Evolutionary conservation across 2,888 invertebrate species (phyloP).

Genomic region (Sepioteuthis lessoniana): DNA sequence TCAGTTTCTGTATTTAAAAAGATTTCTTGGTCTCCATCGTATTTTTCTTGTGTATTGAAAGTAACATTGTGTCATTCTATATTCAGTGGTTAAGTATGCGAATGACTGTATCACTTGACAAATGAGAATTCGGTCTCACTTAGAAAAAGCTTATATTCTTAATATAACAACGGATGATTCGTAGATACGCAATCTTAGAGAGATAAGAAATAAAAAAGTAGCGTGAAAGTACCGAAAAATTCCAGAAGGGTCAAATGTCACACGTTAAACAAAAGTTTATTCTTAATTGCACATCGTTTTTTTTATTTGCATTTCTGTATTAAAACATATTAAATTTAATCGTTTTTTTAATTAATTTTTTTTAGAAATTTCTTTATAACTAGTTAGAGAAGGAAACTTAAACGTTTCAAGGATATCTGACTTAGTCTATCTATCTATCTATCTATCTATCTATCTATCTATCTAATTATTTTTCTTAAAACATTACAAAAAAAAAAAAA

Average conservation of each 20-base stretch:
- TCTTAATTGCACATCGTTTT: neutral
- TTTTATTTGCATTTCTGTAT: too few relatives aligned
- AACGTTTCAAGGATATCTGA: too few relatives aligned
- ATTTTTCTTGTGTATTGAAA: neutral
- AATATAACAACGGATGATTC: neutral
- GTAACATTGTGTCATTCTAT: neutral
- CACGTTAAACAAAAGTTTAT: too few relatives aligned
- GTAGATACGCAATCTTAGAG: neutral
- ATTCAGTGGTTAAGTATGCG: neutral
- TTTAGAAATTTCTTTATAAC: too few relatives aligned
- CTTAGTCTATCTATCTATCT: too few relatives aligned
- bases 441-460: too few relatives aligned
- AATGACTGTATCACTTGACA: neutral
- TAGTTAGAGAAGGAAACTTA: too few relatives aligned
- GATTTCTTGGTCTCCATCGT: neutral
- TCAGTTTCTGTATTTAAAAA: too few relatives aligned
- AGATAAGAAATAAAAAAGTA: neutral
- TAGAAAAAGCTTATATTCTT: neutral
- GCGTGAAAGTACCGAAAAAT: neutral
- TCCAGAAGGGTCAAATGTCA: neutral
- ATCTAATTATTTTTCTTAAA: too few relatives aligned
- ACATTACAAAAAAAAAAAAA: too few relatives aligned
- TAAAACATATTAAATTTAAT: too few relatives aligned
- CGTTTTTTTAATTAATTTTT: too few relatives aligned
- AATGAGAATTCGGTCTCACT: neutral